Conservation (phyloP, 2,113 vertebrate species). For the Lampris megalopsis region DNA sequence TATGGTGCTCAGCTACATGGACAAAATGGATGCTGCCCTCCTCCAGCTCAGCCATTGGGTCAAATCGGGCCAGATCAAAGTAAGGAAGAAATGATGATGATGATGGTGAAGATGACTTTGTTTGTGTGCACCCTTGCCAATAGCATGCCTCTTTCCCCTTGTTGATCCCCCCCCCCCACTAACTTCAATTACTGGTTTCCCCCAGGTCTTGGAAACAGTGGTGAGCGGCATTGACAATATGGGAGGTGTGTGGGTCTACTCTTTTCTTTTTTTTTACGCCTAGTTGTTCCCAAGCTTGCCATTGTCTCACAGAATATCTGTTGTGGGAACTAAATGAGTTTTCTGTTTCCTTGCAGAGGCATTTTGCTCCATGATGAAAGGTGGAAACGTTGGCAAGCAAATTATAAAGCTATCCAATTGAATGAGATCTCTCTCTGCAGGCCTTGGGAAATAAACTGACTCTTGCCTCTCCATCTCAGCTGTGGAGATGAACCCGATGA, state of each 20-base stretch:
- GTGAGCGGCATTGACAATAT: constrained; percentile 90
- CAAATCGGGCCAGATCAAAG: constrained; percentile 91
- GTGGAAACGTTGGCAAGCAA: constrained; percentile 95
- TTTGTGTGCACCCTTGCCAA: neutral
- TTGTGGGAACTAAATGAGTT: neutral
- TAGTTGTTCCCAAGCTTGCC: neutral
- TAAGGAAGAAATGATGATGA: constrained; percentile 61
- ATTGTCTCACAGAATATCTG: neutral
- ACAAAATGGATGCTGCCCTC: constrained; percentile 84
- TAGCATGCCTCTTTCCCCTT: neutral
- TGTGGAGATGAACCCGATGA: constrained; percentile 32
- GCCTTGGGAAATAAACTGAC: constrained; percentile 22
- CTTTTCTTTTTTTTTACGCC: neutral
- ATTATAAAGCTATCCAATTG: constrained; percentile 88
- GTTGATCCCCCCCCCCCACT: neutral
- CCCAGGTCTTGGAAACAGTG: constrained; percentile 90
- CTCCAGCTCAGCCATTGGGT: constrained; percentile 90
- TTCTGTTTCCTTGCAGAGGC: constrained; percentile 84
- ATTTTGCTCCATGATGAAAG: constrained; percentile 96
- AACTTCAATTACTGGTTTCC: neutral
- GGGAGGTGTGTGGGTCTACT: constrained; percentile 85
- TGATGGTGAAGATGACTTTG: constrained; percentile 1
- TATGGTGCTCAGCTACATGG: constrained; percentile 88
- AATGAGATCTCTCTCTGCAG: constrained; percentile 27
- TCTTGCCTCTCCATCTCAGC: neutral